These are phyloP conservation scores for Ovibos moschatus DNA, from an alignment of 2,113 vertebrate genomes.

Conservation along the genomic window DNA sequence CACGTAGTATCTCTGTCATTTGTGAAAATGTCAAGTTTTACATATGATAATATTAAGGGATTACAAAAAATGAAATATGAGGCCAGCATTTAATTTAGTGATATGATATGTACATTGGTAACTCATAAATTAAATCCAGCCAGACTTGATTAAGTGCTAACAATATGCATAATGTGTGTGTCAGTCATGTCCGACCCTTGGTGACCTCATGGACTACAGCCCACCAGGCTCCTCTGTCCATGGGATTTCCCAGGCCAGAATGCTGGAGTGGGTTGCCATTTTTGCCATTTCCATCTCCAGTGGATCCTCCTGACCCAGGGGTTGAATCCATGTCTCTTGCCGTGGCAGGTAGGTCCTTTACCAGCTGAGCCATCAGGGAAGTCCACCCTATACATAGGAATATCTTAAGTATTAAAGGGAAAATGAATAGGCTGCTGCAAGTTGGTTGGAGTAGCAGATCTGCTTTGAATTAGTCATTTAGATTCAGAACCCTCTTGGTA, in stretches of 20 bases:
- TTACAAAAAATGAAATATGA: not conserved
- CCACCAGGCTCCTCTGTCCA: not conserved
- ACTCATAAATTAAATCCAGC: not conserved
- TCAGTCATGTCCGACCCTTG: not conserved
- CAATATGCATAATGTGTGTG: not conserved
- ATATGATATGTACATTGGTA: not conserved
- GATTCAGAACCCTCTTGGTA: not conserved
- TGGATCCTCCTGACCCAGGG: not conserved
- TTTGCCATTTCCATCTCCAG: not conserved
- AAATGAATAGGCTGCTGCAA: not conserved
- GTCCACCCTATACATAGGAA: not conserved
- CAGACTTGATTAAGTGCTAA: not conserved
- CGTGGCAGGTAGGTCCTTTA: not conserved
- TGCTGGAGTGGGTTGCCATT: not conserved
- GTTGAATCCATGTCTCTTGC: not conserved
- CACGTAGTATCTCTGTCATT: not conserved
- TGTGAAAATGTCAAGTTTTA: constrained; percentile 3
- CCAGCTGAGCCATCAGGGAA: not conserved
- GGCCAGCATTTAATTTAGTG: not conserved
- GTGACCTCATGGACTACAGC: not conserved
- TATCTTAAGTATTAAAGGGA: not conserved
- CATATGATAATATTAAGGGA: not conserved
- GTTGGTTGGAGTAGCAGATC: not conserved
- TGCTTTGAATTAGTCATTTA: not conserved
- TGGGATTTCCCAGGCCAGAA: not conserved